Conservation (phyloP, 2,888 invertebrate species). For the Alentia gelatinosa region DNA sequence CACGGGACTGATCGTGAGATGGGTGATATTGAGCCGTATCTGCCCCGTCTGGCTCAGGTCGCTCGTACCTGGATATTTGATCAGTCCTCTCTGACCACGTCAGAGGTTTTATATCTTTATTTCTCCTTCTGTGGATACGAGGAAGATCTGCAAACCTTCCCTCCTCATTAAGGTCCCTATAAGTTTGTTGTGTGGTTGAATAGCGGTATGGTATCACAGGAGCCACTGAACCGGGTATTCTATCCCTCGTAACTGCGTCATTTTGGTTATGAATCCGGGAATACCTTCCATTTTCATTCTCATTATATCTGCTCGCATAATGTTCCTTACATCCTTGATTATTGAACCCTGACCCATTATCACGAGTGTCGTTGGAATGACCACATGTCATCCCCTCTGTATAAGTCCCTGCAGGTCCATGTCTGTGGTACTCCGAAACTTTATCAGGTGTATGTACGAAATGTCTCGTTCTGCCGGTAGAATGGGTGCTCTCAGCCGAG, state of each 20-base stretch:
- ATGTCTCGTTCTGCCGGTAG: not conserved
- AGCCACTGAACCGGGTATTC: not conserved
- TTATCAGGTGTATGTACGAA: not conserved
- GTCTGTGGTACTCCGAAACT: not conserved
- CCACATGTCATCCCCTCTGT: not conserved
- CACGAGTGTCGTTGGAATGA: no score
- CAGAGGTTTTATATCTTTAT: not conserved
- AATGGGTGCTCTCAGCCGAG: not conserved
- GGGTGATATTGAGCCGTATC: not conserved
- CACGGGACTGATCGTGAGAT: not conserved
- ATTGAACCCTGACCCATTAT: no score
- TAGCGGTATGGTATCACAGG: not conserved
- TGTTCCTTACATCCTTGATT: no score
- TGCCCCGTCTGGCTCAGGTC: constrained; percentile 15
- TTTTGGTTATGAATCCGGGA: no score
- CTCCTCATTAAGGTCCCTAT: not conserved
- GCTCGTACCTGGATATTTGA: not conserved
- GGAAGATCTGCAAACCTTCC: not conserved
- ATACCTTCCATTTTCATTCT: no score
- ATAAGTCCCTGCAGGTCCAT: not conserved
- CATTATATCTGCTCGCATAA: no score
- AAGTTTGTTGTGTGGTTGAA: not conserved
- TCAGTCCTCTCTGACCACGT: not conserved
- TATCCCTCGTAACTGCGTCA: no score
- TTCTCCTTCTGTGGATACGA: not conserved